Conservation (phyloP, 1,140 invertebrate genomes). For the Hylaeus anthracinus region DNA sequence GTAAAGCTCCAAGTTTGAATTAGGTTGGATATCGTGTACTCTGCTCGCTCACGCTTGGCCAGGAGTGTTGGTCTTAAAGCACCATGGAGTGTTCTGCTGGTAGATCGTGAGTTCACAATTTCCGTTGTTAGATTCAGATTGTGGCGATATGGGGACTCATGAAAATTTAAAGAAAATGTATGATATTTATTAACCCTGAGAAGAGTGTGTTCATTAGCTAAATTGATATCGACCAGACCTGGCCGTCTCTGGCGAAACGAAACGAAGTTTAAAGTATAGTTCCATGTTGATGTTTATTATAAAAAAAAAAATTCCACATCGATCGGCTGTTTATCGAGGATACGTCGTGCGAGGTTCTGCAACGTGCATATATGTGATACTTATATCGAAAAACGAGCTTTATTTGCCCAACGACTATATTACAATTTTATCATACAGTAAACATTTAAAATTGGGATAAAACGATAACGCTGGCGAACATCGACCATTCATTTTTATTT, state of each 20-base stretch:
- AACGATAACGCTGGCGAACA: constrained; percentile 74
- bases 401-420: constrained; percentile 79
- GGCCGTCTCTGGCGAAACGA: too few species aligned
- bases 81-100: not conserved
- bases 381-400: constrained; percentile 76
- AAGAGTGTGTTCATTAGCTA: not conserved
- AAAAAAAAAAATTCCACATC: too few species aligned
- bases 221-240: not conserved
- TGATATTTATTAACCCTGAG: not conserved
- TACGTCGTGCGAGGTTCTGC: too few species aligned
- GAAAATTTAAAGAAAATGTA: not conserved
- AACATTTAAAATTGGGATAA: constrained; percentile 77
- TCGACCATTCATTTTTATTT: constrained; percentile 51
- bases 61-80: not conserved
- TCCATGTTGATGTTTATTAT: too few species aligned
- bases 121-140: not conserved
- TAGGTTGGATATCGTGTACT: too few species aligned
- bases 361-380: not conserved
- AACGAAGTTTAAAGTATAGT: too few species aligned
- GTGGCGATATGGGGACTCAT: not conserved
- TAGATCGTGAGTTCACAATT: not conserved
- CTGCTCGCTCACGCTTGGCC: too few species aligned
- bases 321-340: too few species aligned
- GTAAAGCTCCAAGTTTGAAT: too few species aligned
- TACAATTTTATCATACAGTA: constrained; percentile 79